These are phyloP conservation scores for Eupleurogrammus muticus DNA, from an alignment of 2,797 vertebrate genomes.

Conservation along the genomic window DNA sequence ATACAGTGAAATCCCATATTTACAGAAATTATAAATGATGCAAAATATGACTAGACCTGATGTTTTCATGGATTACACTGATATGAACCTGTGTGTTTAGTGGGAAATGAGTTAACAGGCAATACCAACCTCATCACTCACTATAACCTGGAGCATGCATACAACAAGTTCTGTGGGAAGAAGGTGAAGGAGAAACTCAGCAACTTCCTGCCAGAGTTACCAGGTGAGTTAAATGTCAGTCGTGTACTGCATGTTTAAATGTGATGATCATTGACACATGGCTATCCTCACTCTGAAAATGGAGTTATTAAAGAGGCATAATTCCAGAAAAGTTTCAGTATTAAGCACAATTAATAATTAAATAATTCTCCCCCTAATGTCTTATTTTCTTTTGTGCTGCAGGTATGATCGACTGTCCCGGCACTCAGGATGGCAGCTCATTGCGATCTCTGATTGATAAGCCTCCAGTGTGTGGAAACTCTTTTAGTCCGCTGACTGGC, in stretches of 20 bases:
- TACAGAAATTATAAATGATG: background rate
- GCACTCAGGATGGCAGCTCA: slow-evolving; percentile 95
- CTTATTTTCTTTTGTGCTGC: slow-evolving; percentile 10
- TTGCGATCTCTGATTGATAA: slow-evolving; percentile 96
- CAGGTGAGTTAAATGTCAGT: slow-evolving; percentile 79
- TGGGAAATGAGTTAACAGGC: slow-evolving; percentile 93
- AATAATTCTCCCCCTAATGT: background rate
- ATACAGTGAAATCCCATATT: background rate
- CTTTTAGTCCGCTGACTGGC: slow-evolving; percentile 94
- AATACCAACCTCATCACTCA: slow-evolving; percentile 98
- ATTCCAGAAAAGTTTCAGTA: background rate
- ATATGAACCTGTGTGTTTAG: slow-evolving; percentile 74
- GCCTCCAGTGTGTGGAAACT: slow-evolving; percentile 95
- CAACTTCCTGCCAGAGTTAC: slow-evolving; percentile 97
- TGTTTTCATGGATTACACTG: background rate
- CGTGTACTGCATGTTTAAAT: background rate
- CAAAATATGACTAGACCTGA: background rate
- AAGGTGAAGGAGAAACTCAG: slow-evolving; percentile 99
- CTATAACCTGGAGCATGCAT: slow-evolving; percentile 96
- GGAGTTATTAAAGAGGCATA: background rate
- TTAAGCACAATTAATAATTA: too few relatives aligned
- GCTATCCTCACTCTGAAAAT: background rate
- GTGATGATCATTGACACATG: background rate
- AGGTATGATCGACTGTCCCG: slow-evolving; percentile 97
- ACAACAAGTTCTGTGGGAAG: slow-evolving; percentile 98